These are phyloP conservation scores for Drosophila siamana DNA, from an alignment of 2,888 invertebrate species.

Conservation along the genomic window DNA sequence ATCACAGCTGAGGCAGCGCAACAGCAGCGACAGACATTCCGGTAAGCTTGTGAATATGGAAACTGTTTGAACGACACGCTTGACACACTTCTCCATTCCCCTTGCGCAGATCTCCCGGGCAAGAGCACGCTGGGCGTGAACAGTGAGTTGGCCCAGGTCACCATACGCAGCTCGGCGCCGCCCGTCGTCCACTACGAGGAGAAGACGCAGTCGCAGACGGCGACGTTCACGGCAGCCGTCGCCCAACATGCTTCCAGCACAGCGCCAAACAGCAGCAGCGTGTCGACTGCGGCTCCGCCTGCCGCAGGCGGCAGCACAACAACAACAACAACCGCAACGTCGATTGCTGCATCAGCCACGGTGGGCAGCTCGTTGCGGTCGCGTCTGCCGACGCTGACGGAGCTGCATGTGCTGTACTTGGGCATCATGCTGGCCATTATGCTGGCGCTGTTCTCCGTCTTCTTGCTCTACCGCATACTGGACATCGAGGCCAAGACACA, in stretches of 20 bases:
- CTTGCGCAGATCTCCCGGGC: constrained; percentile 51
- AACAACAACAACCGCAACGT: too few relatives aligned
- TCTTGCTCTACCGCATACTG: constrained; percentile 84
- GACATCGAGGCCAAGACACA: constrained; percentile 84
- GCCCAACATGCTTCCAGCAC: constrained; percentile 38
- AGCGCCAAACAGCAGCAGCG: not conserved
- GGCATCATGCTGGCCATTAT: constrained; percentile 83
- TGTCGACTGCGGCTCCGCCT: not conserved
- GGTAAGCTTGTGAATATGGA: constrained; percentile 47
- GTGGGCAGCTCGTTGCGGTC: constrained; percentile 48
- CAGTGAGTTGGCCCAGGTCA: constrained; percentile 22
- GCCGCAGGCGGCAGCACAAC: not conserved
- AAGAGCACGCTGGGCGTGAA: constrained; percentile 26
- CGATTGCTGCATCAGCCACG: not conserved
- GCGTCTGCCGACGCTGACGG: constrained; percentile 76
- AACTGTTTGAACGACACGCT: too few relatives aligned
- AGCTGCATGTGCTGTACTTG: constrained; percentile 84
- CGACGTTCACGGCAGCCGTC: not conserved
- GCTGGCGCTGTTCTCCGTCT: constrained; percentile 83
- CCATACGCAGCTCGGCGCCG: constrained; percentile 69
- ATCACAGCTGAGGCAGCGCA: constrained; percentile 39
- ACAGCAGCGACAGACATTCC: constrained; percentile 62
- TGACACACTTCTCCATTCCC: too few relatives aligned
- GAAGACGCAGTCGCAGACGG: not conserved
- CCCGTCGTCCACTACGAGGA: constrained; percentile 57